These are phyloP conservation scores for Synanthedon formicaeformis DNA, from an alignment of 2,888 invertebrate genomes.

Conservation along the genomic window DNA sequence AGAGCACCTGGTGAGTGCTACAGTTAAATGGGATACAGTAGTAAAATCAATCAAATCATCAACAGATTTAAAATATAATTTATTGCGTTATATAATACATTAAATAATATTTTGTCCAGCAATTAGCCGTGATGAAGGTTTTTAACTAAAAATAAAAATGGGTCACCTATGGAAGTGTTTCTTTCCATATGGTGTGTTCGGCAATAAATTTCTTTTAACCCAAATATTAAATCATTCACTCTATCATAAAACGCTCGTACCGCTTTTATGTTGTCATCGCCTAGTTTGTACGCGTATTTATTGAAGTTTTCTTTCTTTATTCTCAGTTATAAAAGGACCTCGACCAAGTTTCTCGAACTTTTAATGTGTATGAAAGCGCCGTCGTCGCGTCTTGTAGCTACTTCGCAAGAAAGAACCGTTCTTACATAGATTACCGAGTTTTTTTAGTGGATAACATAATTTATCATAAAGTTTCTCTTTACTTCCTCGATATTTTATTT, in stretches of 20 bases:
- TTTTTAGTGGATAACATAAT: neutral
- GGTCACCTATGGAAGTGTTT: no score
- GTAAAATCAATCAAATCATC: no score
- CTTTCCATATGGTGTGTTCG: no score
- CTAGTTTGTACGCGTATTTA: constrained; percentile 21
- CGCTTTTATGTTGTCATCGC: constrained; percentile 10
- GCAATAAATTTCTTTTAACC: no score
- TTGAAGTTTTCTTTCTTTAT: constrained; percentile 17
- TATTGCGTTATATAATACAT: no score
- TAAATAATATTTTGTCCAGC: no score
- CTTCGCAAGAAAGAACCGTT: neutral
- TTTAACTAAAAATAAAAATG: no score
- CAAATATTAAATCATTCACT: neutral
- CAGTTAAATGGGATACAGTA: no score
- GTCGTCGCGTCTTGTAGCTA: constrained; percentile 13
- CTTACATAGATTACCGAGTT: neutral
- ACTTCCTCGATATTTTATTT: neutral
- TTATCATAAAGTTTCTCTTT: neutral
- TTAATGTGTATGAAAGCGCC: constrained; percentile 43
- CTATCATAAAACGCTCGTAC: constrained; percentile 1
- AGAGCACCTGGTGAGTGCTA: no score
- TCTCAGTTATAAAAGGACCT: constrained; percentile 22
- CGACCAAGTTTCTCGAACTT: constrained; percentile 31
- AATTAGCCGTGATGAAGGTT: no score
- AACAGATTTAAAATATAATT: no score